phyloP scores from a whole-genome alignment of 2,113 vertebrate species.

The Xyliphius kryptos region DNA sequence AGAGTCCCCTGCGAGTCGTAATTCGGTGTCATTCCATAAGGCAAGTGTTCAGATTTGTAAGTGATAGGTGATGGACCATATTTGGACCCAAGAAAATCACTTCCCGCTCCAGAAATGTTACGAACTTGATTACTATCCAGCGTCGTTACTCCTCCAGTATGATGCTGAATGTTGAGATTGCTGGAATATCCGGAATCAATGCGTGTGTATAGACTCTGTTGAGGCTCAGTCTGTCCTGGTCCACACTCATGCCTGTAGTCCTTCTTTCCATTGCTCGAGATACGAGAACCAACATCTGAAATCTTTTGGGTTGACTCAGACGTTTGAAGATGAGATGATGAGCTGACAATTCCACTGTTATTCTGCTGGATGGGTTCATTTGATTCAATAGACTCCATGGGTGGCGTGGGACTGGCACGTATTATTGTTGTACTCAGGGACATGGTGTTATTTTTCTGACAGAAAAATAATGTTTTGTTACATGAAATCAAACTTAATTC shows the following conservation, averaged over 20 bases:
- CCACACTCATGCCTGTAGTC: slow-evolving; percentile 35
- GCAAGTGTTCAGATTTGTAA: slow-evolving; percentile 50
- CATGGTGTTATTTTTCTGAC: slow-evolving; percentile 66
- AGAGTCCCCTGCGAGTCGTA: slow-evolving; percentile 37
- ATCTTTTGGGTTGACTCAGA: slow-evolving; percentile 10
- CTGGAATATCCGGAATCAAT: slow-evolving; percentile 65
- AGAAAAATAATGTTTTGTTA: neutral
- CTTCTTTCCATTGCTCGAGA: slow-evolving; percentile 51
- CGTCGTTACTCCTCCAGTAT: slow-evolving; percentile 33
- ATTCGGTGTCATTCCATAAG: slow-evolving; percentile 41
- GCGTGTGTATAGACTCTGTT: slow-evolving; percentile 42
- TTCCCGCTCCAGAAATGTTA: slow-evolving; percentile 26
- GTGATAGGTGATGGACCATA: slow-evolving; percentile 45
- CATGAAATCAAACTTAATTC: neutral
- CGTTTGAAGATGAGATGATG: slow-evolving; percentile 11
- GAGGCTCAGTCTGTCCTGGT: slow-evolving; percentile 5
- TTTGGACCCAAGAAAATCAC: slow-evolving; percentile 29
- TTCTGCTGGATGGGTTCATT: slow-evolving; percentile 7
- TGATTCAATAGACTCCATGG: slow-evolving; percentile 49
- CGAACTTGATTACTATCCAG: slow-evolving; percentile 47
- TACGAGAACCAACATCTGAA: slow-evolving; percentile 45
- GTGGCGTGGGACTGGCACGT: slow-evolving; percentile 73
- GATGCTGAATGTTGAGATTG: slow-evolving; percentile 60
- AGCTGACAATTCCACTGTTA: slow-evolving; percentile 27
- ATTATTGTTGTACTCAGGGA: slow-evolving; percentile 87